phyloP scores from a whole-genome alignment of 2,113 vertebrate species.

The Bubo scandiacus region DNA sequence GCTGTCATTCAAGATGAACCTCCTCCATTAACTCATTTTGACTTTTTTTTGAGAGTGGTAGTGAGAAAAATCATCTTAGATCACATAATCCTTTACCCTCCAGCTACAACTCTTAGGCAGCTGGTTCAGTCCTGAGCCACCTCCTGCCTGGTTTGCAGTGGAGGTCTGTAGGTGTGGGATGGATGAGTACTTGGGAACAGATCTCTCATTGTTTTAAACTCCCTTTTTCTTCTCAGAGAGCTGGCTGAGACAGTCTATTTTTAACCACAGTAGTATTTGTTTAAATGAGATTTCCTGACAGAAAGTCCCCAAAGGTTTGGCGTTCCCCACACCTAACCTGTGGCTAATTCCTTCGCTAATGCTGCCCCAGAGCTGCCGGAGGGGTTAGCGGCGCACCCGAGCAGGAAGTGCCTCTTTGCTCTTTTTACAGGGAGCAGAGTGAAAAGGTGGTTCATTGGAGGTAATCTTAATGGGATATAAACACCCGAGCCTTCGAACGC shows the following conservation, averaged over 20 bases:
- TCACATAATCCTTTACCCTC: neutral
- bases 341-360: neutral
- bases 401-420: neutral
- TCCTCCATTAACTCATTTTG: neutral
- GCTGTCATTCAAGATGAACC: neutral
- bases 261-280: constrained; percentile 4
- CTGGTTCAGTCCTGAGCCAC: neutral
- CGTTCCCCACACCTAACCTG: neutral
- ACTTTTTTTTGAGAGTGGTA: neutral
- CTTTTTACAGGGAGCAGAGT: constrained; percentile 8
- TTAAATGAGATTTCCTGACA: constrained; percentile 20
- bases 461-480: constrained; percentile 35
- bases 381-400: neutral
- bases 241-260: neutral
- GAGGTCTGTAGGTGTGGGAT: neutral
- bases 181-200: neutral
- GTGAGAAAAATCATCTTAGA: neutral
- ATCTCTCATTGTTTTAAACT: neutral
- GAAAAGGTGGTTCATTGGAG: constrained; percentile 33
- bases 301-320: neutral
- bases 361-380: neutral
- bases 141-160: neutral
- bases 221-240: neutral
- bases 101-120: neutral
- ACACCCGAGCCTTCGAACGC: constrained; percentile 11